Evolutionary conservation across 2,113 vertebrate species (phyloP).

Genomic region (Toxotes chatareus): DNA sequence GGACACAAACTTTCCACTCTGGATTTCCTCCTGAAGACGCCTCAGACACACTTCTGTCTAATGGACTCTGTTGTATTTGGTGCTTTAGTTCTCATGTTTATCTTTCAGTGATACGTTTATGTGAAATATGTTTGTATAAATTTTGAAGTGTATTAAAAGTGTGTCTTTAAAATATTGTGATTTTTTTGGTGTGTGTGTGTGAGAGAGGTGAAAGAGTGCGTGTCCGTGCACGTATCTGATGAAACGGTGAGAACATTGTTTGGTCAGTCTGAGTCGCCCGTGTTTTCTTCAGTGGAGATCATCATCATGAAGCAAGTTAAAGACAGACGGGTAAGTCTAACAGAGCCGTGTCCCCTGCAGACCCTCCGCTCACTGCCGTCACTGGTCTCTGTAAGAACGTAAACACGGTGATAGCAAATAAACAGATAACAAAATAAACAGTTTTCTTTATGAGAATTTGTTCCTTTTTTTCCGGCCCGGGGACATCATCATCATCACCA

Average conservation of each 20-base stretch:
- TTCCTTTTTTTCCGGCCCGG: not conserved
- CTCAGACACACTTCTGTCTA: slow-evolving; percentile 6
- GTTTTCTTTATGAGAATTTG: not conserved
- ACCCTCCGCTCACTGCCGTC: too few relatives aligned
- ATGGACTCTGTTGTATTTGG: slow-evolving; percentile 33
- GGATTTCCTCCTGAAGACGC: not conserved
- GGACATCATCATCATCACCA: not conserved
- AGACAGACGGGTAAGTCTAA: too few relatives aligned
- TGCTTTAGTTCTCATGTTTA: slow-evolving; percentile 34
- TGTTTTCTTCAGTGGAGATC: too few relatives aligned
- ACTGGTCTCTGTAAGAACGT: too few relatives aligned
- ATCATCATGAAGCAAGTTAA: too few relatives aligned
- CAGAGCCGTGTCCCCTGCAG: too few relatives aligned
- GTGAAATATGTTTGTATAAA: slow-evolving; percentile 52
- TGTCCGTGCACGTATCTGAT: too few relatives aligned
- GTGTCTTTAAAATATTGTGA: slow-evolving; percentile 22
- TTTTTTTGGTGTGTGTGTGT: not conserved
- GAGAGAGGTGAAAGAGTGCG: too few relatives aligned
- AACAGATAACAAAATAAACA: not conserved
- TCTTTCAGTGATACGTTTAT: slow-evolving; percentile 14
- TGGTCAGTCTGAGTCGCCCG: too few relatives aligned
- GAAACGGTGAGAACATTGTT: too few relatives aligned
- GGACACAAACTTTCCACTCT: not conserved
- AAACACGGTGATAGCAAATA: not conserved
- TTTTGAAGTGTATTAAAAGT: slow-evolving; percentile 64